Evolutionary conservation across 2,113 vertebrate species (phyloP).

Genomic region (Ptyas mucosa): DNA sequence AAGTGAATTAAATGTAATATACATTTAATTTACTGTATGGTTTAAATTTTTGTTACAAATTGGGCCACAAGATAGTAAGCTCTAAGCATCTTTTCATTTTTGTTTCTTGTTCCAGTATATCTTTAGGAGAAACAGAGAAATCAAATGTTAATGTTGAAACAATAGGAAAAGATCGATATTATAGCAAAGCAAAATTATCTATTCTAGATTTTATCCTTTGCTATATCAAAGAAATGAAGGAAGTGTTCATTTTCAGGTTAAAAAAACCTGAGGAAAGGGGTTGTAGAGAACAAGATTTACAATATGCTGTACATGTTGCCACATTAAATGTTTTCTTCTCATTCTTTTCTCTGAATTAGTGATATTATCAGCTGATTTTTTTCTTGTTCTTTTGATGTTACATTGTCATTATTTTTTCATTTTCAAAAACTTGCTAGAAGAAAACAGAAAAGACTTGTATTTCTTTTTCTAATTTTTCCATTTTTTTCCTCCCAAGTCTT

Average conservation of each 20-base stretch:
- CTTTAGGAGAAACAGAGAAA: neutral
- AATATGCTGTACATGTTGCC: neutral
- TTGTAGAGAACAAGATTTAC: neutral
- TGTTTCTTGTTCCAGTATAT: neutral
- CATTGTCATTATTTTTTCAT: neutral
- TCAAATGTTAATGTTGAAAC: neutral
- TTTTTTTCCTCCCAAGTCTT: neutral
- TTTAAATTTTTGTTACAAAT: neutral
- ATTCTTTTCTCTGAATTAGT: neutral
- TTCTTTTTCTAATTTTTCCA: neutral
- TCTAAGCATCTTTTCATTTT: neutral
- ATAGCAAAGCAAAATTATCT: neutral
- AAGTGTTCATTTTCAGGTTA: neutral
- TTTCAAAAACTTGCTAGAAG: neutral
- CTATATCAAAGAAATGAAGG: neutral
- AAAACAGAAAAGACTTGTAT: neutral
- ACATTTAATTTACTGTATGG: neutral
- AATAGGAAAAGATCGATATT: neutral
- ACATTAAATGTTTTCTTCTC: neutral
- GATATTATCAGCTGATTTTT: neutral
- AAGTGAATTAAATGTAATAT: neutral
- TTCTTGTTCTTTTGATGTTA: neutral
- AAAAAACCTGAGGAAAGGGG: neutral
- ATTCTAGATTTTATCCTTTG: neutral
- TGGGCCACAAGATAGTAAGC: neutral